Percentiles rank a stretch among this genome's conserved stretches.
Conservation (phyloP, 2,888 invertebrate genomes). For the Drosophila cracens region DNA sequence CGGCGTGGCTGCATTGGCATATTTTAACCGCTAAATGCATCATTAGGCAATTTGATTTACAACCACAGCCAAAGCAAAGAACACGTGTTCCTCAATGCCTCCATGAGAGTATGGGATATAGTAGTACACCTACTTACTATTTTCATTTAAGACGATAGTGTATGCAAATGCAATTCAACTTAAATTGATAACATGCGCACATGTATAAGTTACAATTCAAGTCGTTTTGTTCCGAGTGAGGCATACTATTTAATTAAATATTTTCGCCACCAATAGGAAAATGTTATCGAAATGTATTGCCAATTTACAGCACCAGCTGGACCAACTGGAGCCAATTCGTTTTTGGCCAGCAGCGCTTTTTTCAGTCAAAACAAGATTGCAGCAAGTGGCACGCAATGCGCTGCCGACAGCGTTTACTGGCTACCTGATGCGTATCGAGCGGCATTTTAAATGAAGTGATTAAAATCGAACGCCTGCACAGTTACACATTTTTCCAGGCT, state of each 20-base stretch:
- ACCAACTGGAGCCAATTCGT: slow-evolving; percentile 52
- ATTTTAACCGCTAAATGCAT: slow-evolving; percentile 80
- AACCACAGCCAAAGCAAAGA: slow-evolving; percentile 39
- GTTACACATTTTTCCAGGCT: slow-evolving; percentile 65
- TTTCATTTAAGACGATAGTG: slow-evolving; percentile 2
- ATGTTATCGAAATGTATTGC: slow-evolving; percentile 56
- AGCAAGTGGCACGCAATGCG: slow-evolving; percentile 77
- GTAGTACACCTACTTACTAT: slow-evolving; percentile 7
- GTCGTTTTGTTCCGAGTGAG: slow-evolving; percentile 18
- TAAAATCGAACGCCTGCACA: slow-evolving; percentile 79
- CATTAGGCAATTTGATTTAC: slow-evolving; percentile 78
- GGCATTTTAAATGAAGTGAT: slow-evolving; percentile 83
- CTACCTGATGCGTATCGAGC: slow-evolving; percentile 77
- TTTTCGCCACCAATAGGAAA: slow-evolving; percentile 57
- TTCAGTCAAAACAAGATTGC: slow-evolving; percentile 76
- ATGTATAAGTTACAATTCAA: slow-evolving; percentile 19
- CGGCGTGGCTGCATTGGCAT: slow-evolving; percentile 77
- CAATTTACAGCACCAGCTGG: slow-evolving; percentile 37
- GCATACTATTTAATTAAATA: slow-evolving; percentile 76
- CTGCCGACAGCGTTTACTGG: slow-evolving; percentile 29
- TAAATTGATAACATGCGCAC: slow-evolving; percentile 34
- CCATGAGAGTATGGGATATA: slow-evolving; percentile 16
- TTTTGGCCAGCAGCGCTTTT: slow-evolving; percentile 67
- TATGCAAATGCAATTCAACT: slow-evolving; percentile 39
- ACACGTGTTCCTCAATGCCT: slow-evolving; percentile 58